phyloP scores from a whole-genome alignment of 2,888 invertebrate genomes.

The Coelopa pilipes region DNA sequence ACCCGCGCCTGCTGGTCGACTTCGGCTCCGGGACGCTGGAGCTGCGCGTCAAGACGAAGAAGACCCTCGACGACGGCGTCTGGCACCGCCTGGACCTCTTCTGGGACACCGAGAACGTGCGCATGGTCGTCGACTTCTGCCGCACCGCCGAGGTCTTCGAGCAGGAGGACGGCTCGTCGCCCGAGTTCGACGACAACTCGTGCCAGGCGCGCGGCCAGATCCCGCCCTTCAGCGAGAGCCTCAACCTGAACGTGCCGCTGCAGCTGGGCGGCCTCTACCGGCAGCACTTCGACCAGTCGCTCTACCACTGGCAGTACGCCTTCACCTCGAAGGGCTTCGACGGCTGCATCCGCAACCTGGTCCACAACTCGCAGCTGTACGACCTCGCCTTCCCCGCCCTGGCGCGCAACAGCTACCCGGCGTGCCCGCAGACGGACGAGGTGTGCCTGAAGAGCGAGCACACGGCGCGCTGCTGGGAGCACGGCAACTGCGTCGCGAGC shows the following conservation, averaged over 20 bases:
- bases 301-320: constrained; percentile 90
- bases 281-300: constrained; percentile 87
- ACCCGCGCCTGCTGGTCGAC: constrained; percentile 88
- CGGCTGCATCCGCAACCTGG: constrained; percentile 94
- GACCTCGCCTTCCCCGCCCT: constrained; percentile 93
- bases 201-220: constrained; percentile 92
- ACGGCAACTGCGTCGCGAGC: constrained; percentile 91
- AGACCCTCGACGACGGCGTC: constrained; percentile 90
- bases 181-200: constrained; percentile 86
- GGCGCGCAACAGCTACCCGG: constrained; percentile 84
- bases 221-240: constrained; percentile 92
- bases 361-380: constrained; percentile 94
- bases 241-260: constrained; percentile 93
- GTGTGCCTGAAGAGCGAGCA: constrained; percentile 87
- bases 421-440: constrained; percentile 93
- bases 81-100: constrained; percentile 98
- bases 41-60: constrained; percentile 83
- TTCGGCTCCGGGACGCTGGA: constrained; percentile 94
- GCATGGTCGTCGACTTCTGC: constrained; percentile 92
- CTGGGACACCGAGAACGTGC: constrained; percentile 92
- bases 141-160: constrained; percentile 87
- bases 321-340: constrained; percentile 91
- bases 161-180: constrained; percentile 87
- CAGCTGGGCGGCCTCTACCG: constrained; percentile 93
- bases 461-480: constrained; percentile 87